phyloP scores from a whole-genome alignment of 1,140 invertebrate genomes.

The Leptinotarsa defecta region DNA sequence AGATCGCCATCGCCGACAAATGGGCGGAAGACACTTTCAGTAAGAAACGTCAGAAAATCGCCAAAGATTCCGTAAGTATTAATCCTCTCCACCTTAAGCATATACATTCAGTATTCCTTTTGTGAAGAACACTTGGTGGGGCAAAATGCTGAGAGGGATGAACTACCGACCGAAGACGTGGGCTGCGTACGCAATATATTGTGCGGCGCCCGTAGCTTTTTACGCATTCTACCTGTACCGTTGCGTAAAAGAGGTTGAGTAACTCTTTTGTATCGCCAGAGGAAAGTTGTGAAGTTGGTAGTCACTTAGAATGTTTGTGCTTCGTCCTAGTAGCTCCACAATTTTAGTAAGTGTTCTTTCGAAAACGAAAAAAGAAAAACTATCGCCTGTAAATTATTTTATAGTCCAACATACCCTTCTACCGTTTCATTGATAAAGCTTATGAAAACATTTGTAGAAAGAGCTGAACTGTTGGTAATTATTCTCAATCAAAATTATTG shows the following conservation, averaged over 20 bases:
- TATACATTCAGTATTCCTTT: background rate
- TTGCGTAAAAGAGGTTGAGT: conserved; percentile 68
- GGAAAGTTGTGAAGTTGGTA: background rate
- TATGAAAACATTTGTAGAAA: no score
- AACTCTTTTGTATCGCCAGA: conserved; percentile 1
- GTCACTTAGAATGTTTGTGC: background rate
- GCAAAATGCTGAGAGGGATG: conserved; percentile 70
- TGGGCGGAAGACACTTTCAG: conserved; percentile 87
- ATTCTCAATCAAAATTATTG: no score
- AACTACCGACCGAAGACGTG: conserved; percentile 80
- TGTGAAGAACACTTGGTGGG: conserved; percentile 59
- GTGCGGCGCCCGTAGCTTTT: conserved; percentile 69
- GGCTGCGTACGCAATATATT: conserved; percentile 77
- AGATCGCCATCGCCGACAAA: conserved; percentile 74
- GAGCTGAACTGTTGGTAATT: no score
- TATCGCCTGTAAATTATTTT: no score
- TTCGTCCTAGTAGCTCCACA: no score
- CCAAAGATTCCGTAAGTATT: conserved; percentile 75
- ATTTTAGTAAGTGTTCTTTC: no score
- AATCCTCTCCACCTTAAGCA: background rate
- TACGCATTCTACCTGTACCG: conserved; percentile 74
- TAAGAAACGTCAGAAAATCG: conserved; percentile 80
- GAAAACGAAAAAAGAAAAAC: no score
- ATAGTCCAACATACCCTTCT: no score
- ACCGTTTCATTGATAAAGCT: no score